phyloP scores from a whole-genome alignment of 1,140 invertebrate genomes.

The Drosophila parvula region DNA sequence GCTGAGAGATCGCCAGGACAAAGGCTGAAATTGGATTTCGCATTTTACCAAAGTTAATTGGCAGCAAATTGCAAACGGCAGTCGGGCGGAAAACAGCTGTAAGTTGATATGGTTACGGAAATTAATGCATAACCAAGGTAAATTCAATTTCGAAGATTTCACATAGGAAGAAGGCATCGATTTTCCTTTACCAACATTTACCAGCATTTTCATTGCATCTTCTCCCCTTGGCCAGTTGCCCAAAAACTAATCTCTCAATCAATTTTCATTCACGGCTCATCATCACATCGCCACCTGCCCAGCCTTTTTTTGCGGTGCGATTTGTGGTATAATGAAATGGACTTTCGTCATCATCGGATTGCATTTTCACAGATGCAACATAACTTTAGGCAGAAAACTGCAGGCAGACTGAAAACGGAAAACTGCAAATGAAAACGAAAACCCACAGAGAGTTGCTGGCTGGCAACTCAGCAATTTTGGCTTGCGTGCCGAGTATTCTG shows the following conservation, averaged over 20 bases:
- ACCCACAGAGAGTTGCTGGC: conserved; percentile 15
- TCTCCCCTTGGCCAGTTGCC: conserved; percentile 18
- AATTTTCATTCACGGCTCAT: conserved; percentile 41
- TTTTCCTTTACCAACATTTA: not conserved
- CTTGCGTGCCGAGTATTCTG: conserved; percentile 56
- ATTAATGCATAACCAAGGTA: conserved; percentile 21
- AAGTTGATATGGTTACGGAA: conserved; percentile 46
- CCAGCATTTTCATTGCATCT: conserved; percentile 5
- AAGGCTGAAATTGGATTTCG: conserved; percentile 34
- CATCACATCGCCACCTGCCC: conserved; percentile 4
- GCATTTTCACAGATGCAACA: conserved; percentile 26
- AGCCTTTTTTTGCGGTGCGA: conserved; percentile 16
- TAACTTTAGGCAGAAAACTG: not conserved
- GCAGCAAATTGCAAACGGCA: conserved; percentile 39
- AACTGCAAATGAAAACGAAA: conserved; percentile 18
- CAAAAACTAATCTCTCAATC: conserved; percentile 47
- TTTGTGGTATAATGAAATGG: conserved; percentile 25
- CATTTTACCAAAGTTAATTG: conserved; percentile 32
- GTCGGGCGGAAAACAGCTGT: conserved; percentile 7
- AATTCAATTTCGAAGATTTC: conserved; percentile 30
- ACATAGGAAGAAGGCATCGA: not conserved
- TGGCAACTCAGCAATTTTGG: conserved; percentile 46
- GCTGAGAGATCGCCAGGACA: conserved; percentile 1
- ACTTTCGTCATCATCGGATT: conserved; percentile 44
- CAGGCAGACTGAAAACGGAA: not conserved